These are phyloP conservation scores for Ornithorhynchus anatinus DNA, from an alignment of 2,113 vertebrate species.

Conservation along the genomic window DNA sequence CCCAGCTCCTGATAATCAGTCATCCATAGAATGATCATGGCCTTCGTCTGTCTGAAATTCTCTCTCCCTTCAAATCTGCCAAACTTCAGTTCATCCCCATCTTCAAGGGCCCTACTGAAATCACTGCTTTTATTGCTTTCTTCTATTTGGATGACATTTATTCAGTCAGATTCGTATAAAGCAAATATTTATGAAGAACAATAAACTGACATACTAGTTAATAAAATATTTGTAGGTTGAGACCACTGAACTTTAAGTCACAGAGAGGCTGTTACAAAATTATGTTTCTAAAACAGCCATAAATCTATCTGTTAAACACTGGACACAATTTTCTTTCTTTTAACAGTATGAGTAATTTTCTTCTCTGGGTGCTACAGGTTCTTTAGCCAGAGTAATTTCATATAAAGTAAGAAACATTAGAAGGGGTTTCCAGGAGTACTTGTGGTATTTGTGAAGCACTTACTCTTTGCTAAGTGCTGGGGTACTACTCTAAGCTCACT, in stretches of 20 bases:
- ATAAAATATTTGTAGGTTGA: background rate
- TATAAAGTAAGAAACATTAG: too few species aligned
- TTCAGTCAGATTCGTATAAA: background rate
- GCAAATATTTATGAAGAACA: background rate
- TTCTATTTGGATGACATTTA: background rate
- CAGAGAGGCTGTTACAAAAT: background rate
- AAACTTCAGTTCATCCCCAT: too few species aligned
- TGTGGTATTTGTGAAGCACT: too few species aligned
- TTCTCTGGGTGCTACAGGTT: background rate
- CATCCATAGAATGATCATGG: too few species aligned
- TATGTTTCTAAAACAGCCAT: background rate
- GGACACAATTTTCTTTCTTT: background rate
- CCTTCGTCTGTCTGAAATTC: too few species aligned
- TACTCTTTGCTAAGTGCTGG: too few species aligned
- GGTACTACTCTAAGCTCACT: too few species aligned
- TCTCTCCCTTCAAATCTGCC: too few species aligned
- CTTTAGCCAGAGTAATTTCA: background rate
- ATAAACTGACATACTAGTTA: background rate
- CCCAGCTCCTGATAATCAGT: too few species aligned
- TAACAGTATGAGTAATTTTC: background rate
- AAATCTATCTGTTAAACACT: background rate
- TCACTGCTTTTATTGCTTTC: slow-evolving; percentile 1
- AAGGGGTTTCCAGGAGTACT: too few species aligned
- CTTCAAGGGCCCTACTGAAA: background rate
- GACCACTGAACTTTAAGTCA: background rate